Conservation (phyloP, 2,888 invertebrate species). For the Antitype chi region DNA sequence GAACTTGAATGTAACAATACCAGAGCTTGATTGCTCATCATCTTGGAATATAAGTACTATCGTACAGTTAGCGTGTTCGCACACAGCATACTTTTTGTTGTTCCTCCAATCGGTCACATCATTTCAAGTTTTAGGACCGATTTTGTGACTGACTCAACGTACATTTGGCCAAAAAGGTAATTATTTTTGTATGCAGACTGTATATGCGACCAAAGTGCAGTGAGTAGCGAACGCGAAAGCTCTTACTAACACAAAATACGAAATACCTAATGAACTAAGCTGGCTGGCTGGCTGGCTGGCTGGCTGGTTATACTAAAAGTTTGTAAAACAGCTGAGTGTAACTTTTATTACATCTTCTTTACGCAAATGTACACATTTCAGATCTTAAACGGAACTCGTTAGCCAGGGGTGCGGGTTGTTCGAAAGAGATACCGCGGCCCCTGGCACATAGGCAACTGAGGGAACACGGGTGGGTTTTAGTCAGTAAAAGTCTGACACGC, state of each 20-base stretch:
- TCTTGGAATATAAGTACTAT: not conserved
- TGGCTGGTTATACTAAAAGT: not conserved
- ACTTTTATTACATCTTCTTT: not conserved
- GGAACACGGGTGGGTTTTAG: too few relatives aligned
- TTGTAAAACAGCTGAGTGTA: not conserved
- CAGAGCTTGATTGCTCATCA: constrained; percentile 2
- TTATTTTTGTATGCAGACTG: not conserved
- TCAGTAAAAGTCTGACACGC: too few relatives aligned
- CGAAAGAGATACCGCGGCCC: too few relatives aligned
- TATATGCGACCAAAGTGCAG: not conserved
- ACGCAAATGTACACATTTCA: not conserved
- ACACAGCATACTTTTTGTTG: not conserved
- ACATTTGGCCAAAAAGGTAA: not conserved
- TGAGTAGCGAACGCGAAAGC: not conserved
- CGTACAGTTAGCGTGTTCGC: not conserved
- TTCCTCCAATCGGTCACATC: not conserved
- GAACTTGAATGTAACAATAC: constrained; percentile 23
- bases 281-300: too few relatives aligned
- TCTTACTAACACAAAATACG: not conserved
- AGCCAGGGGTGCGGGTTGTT: too few relatives aligned
- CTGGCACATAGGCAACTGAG: too few relatives aligned
- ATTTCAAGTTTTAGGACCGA: not conserved
- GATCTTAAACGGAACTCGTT: too few relatives aligned
- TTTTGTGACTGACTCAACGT: not conserved
- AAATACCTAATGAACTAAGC: not conserved